Evolutionary conservation across 2,888 invertebrate species (phyloP), one percentile per base, ranked within the genome.

Genomic region (Sesia apiformis): DNA sequence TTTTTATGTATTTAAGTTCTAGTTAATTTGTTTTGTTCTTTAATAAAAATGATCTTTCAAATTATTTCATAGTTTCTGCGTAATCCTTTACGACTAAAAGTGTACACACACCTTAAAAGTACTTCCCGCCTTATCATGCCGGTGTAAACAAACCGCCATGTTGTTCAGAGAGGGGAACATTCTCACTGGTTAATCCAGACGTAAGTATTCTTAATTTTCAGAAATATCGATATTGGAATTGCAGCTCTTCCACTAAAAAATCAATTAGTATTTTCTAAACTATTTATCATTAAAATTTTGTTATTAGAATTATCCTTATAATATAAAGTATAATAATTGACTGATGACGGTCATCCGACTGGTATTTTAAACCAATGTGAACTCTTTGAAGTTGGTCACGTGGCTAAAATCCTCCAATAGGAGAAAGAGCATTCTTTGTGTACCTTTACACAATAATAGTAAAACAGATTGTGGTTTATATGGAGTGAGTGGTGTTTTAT

Each of bases 121-220:
- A 73, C 78, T 87, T 87, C 84, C 85, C 86, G 87, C 85, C 83
- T 85, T 81, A 78, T 83, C 83, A 82, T 83, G 89, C 90, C 90
- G 90, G 90, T 90, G 90, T 90, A 90, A 90, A 90, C 90, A 90
- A 90, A 90, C 85, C 83, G 88, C 89, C 90, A 90, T 89, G 80
- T 90, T 90, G 87, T 81, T 74, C 73, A 74, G 73, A 42, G 23
- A 23, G 23, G 23, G 23, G 23, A 23, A 23, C 23, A 23, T 23
- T 23, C 23, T 23, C 23, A 23, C 23, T 23, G 23, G 23, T 23
- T 23, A 23, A 23, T 23, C 23, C 23, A 23, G 23, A 23, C n/a
- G 23, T 42, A 42, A 42, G 42, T 42, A 42, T 42, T 42, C 23
- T 23, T 23, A 1, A 23, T 23, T 23, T 23, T 23, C 23, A 23